Percentiles rank a stretch among this genome's conserved stretches.
Evolutionary conservation across 2,888 invertebrate genomes (phyloP).

Genomic region (Drosophila nigritarsus): DNA sequence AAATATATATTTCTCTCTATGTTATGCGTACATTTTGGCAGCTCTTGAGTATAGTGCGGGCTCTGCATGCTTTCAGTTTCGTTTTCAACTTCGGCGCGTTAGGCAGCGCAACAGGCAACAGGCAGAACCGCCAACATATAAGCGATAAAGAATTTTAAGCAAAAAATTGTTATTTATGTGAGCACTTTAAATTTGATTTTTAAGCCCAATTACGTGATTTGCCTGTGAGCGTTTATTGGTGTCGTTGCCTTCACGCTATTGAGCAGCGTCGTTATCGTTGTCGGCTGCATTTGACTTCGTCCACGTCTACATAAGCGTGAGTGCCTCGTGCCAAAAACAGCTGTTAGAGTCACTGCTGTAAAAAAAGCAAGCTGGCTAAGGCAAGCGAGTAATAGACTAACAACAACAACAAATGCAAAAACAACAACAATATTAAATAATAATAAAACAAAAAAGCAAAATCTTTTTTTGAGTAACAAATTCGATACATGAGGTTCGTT

Average conservation of each 20-base stretch:
- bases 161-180: slow-evolving; percentile 35
- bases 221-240: slow-evolving; percentile 20
- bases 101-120: slow-evolving; percentile 45
- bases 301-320: slow-evolving; percentile 19
- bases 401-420: slow-evolving; percentile 14
- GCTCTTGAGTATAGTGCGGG: slow-evolving; percentile 51
- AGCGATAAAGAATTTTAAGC: slow-evolving; percentile 16
- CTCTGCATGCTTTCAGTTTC: slow-evolving; percentile 79
- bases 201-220: slow-evolving; percentile 72
- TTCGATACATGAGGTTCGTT: slow-evolving; percentile 56
- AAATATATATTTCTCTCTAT: slow-evolving; percentile 4
- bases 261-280: slow-evolving; percentile 22
- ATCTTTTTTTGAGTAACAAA: slow-evolving; percentile 4
- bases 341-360: slow-evolving; percentile 48
- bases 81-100: slow-evolving; percentile 75
- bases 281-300: slow-evolving; percentile 3
- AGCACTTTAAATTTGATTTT: slow-evolving; percentile 38
- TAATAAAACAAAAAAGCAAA: neutral
- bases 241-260: slow-evolving; percentile 39
- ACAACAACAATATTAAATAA: slow-evolving; percentile 19
- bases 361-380: slow-evolving; percentile 19
- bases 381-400: slow-evolving; percentile 6
- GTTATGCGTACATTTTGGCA: slow-evolving; percentile 48
- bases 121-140: slow-evolving; percentile 15
- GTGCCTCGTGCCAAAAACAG: slow-evolving; percentile 50